These are phyloP conservation scores for Cephus nigrinus DNA, from an alignment of 2,888 invertebrate species.

Conservation along the genomic window DNA sequence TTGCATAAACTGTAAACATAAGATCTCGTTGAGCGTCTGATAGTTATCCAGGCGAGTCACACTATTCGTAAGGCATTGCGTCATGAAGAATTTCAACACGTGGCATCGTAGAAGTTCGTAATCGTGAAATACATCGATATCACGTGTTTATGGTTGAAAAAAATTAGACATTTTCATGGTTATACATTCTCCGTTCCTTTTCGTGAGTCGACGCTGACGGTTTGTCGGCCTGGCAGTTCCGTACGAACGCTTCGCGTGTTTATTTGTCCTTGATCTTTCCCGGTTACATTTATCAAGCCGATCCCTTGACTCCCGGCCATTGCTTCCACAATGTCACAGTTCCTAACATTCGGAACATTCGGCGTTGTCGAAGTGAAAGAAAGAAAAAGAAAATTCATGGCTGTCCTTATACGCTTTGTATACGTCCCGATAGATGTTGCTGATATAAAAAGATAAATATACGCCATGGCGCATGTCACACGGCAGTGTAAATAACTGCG, in stretches of 20 bases:
- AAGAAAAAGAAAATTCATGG: background rate
- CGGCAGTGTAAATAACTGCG: background rate
- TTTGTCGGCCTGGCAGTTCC: background rate
- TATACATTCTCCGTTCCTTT: background rate
- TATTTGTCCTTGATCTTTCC: background rate
- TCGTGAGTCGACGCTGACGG: background rate
- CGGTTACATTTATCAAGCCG: background rate
- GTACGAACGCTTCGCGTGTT: background rate
- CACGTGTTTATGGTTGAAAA: background rate
- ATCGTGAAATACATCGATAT: background rate
- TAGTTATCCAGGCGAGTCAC: background rate
- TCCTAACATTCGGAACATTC: background rate
- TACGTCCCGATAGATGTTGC: background rate
- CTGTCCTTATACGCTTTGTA: background rate
- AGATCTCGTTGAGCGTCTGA: background rate
- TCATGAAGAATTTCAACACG: background rate
- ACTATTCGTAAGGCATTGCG: background rate
- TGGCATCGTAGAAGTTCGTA: background rate
- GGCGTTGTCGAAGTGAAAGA: background rate
- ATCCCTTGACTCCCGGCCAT: background rate
- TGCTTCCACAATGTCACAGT: background rate
- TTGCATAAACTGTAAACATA: background rate
- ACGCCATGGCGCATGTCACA: background rate
- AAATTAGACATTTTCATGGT: background rate
- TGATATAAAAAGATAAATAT: background rate